Conservation (phyloP, 2,888 invertebrate genomes). For the Drosophila quinaria region DNA sequence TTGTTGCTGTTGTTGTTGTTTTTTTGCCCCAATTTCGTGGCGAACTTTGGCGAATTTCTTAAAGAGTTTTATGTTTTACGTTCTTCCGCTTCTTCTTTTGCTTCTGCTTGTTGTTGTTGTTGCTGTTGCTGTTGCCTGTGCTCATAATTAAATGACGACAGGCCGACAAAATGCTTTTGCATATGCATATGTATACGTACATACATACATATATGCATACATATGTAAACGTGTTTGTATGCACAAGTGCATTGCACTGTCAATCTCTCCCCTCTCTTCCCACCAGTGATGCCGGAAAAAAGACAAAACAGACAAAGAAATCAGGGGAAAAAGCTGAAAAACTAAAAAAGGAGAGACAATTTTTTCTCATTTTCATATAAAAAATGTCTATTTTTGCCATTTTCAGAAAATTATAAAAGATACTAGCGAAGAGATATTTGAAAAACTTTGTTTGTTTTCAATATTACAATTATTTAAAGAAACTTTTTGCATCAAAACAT, state of each 20-base stretch:
- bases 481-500: too few species aligned
- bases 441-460: too few species aligned
- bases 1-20: constrained; percentile 4
- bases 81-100: neutral
- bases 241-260: constrained; percentile 52
- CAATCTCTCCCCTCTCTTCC: neutral
- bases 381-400: too few species aligned
- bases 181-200: constrained; percentile 15
- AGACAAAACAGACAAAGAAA: too few species aligned
- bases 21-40: constrained; percentile 57
- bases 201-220: too few species aligned
- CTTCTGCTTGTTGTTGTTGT: constrained; percentile 3
- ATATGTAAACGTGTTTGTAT: neutral
- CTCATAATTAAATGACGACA: constrained; percentile 58
- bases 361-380: too few species aligned
- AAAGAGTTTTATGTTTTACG: constrained; percentile 39
- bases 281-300: too few species aligned
- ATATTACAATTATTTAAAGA: too few species aligned
- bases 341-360: too few species aligned
- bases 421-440: too few species aligned
- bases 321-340: too few species aligned
- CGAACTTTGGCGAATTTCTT: constrained; percentile 54
- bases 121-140: constrained; percentile 2
- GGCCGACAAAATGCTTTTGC: constrained; percentile 38
- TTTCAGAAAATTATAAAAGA: too few species aligned